phyloP scores from a whole-genome alignment of 2,797 vertebrate genomes.

The Scolopax rusticola region DNA sequence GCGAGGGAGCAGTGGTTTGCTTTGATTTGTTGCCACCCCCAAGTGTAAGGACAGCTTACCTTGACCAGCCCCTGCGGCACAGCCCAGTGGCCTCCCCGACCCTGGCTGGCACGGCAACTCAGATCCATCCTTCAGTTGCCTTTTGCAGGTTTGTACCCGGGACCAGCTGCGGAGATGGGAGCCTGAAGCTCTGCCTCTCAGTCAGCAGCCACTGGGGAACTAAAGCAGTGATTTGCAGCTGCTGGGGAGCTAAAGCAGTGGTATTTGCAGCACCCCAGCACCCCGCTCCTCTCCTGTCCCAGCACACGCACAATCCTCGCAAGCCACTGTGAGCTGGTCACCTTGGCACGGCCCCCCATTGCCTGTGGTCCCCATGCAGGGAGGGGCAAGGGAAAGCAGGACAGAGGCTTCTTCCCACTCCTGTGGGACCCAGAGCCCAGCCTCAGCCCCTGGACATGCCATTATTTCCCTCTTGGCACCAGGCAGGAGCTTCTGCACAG shows the following conservation, averaged over 20 bases:
- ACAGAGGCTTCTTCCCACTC: neutral
- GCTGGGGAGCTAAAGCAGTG: neutral
- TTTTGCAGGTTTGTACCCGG: neutral
- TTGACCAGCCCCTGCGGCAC: neutral
- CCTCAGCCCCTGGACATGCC: fast-evolving
- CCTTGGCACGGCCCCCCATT: fast-evolving
- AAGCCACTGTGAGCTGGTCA: neutral
- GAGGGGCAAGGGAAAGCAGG: neutral
- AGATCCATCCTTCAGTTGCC: neutral
- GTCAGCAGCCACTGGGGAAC: neutral
- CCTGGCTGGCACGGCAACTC: neutral
- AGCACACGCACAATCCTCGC: fast-evolving
- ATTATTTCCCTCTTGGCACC: neutral
- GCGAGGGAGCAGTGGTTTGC: neutral
- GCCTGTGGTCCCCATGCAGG: neutral
- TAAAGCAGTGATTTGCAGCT: neutral
- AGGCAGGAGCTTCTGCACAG: fast-evolving
- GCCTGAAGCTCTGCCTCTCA: neutral
- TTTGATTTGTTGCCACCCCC: neutral
- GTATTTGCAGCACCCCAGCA: neutral
- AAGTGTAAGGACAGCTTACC: neutral
- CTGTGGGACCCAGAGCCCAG: fast-evolving
- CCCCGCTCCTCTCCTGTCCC: fast-evolving
- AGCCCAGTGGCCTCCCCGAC: neutral
- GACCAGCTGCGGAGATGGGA: fast-evolving